phyloP scores from a whole-genome alignment of 2,113 vertebrate genomes.

The Percina caprodes region DNA sequence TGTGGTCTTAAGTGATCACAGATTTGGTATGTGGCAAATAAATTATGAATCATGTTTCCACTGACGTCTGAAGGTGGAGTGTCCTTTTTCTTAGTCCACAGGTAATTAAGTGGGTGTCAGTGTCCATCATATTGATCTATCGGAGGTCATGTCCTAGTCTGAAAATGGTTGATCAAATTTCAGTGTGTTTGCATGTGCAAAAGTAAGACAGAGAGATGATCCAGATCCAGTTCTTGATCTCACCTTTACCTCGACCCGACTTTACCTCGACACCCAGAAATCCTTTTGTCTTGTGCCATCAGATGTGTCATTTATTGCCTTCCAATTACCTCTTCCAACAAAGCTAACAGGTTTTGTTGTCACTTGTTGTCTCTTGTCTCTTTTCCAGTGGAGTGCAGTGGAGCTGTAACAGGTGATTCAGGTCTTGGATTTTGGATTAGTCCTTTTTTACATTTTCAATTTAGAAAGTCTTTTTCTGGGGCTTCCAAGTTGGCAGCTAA shows the following conservation, averaged over 20 bases:
- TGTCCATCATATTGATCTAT: slow-evolving; percentile 53
- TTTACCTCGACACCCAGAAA: background rate
- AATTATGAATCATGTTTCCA: slow-evolving; percentile 74
- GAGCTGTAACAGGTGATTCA: background rate
- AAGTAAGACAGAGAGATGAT: background rate
- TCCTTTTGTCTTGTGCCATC: slow-evolving; percentile 23
- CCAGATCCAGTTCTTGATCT: slow-evolving; percentile 6
- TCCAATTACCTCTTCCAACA: slow-evolving; percentile 25
- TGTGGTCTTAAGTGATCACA: slow-evolving; percentile 56
- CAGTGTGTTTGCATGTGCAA: slow-evolving; percentile 15
- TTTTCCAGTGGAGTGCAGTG: background rate
- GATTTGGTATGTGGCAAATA: slow-evolving; percentile 57
- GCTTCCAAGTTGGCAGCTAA: slow-evolving; percentile 8
- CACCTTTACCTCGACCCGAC: background rate
- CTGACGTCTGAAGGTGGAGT: slow-evolving; percentile 38
- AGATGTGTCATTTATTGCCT: slow-evolving; percentile 9
- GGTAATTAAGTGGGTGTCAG: slow-evolving; percentile 62
- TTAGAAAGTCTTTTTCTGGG: slow-evolving; percentile 1
- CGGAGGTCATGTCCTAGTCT: slow-evolving; percentile 37
- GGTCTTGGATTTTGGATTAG: background rate
- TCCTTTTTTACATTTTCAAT: background rate
- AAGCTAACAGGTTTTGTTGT: slow-evolving; percentile 14
- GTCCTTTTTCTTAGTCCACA: slow-evolving; percentile 33
- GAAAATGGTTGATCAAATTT: slow-evolving; percentile 56
- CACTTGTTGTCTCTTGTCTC: background rate